These are phyloP conservation scores for Mactromeris polynyma DNA, from an alignment of 2,888 invertebrate genomes.

Conservation along the genomic window DNA sequence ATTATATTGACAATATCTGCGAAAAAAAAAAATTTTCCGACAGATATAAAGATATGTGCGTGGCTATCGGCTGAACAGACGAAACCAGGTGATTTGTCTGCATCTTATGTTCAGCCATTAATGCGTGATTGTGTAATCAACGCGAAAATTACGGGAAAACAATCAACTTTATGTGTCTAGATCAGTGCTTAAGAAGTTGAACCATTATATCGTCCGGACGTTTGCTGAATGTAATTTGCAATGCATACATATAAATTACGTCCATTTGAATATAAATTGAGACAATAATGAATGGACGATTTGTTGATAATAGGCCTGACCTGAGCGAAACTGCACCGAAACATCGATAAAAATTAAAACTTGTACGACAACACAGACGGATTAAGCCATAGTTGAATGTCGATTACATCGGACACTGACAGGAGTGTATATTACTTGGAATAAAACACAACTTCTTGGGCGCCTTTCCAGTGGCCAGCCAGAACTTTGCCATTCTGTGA, in stretches of 20 bases:
- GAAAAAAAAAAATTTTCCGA: too few relatives aligned
- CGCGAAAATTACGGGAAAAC: not conserved
- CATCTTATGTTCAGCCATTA: not conserved
- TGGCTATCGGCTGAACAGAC: too few relatives aligned
- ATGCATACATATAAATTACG: slow-evolving; percentile 14
- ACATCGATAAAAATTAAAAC: not conserved
- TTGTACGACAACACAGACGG: not conserved
- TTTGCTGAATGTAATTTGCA: not conserved
- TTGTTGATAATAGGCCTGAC: not conserved
- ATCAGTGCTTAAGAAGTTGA: not conserved
- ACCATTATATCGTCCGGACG: not conserved
- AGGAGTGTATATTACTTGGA: not conserved
- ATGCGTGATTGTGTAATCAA: not conserved
- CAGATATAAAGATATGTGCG: too few relatives aligned
- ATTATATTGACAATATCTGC: too few relatives aligned
- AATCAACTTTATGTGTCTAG: not conserved
- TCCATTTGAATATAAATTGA: slow-evolving; percentile 19
- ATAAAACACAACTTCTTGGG: not conserved
- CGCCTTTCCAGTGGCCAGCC: not conserved
- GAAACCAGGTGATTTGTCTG: not conserved
- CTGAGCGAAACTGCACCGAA: not conserved
- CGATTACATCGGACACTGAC: not conserved
- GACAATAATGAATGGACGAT: not conserved
- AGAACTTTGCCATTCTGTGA: not conserved
- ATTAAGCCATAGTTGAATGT: not conserved